Base-by-base conservation (phyloP, 2,888 invertebrate species). In the Cheilosia variabilis region DNA sequence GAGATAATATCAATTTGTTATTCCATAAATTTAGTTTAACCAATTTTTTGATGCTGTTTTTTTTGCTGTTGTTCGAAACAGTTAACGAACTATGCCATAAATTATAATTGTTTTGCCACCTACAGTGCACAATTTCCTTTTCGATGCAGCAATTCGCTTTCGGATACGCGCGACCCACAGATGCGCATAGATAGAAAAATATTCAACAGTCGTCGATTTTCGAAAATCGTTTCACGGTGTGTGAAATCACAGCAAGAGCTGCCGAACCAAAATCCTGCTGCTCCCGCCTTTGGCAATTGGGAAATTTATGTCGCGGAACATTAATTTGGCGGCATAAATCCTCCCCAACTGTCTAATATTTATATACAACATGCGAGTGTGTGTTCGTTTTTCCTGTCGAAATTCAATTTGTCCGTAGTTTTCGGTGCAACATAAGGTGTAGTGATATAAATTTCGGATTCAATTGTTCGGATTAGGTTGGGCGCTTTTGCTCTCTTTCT, bases 31-130 rank as follows among this genome's bases (percentile, higher is more conserved):
- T 71, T 57, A 69, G 62, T 63, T 65, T 22, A n/a, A 15, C 7
- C 34, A 3, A 1, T 17, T 27, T 65, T 52, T 53, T 43, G 53
- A n/a, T 27, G 27, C 6, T 37, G 0, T 37, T 13, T 37, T 13
- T 10, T 37, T 37, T 37, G 52, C 13, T 34, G 37, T 13, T 55
- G 62, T 77, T 69, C 37, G 45, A 45, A 63, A 63, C 55, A 62
- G 53, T 71, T 71, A 78, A 78, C 77, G 77, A 79, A 65, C 72
- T 52, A 53, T 72, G 79, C 66, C 45, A 80, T 73, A 80, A 73
- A 80, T 80, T 66, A 73, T 66, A 80, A 73, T 80, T 66, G 66
- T 73, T 80, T 71, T 79, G 57, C 78, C 78, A 65, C 78, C 78
- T 72, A 72, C 58, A 43, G 78, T 72, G 62, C 66, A 63, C 69